Evolutionary conservation across 2,113 vertebrate species (phyloP).

Genomic region (Bujurquina vittata): DNA sequence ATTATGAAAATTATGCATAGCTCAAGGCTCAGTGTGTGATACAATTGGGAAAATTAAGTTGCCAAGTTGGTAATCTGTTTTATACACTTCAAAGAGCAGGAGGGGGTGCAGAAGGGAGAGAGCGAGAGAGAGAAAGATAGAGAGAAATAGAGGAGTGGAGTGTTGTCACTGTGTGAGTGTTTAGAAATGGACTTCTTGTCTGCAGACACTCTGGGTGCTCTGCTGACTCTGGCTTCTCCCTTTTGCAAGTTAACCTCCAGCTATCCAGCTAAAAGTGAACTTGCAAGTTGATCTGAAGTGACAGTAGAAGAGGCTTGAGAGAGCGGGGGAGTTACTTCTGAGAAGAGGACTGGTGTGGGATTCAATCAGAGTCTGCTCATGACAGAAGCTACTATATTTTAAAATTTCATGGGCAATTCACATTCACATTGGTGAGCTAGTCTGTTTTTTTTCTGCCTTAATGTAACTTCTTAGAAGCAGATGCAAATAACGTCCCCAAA

Average conservation of each 20-base stretch:
- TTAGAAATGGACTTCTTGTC: conserved; percentile 9
- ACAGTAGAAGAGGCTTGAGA: background rate
- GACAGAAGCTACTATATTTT: background rate
- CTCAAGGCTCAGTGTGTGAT: conserved; percentile 37
- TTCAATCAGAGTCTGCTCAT: background rate
- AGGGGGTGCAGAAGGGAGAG: background rate
- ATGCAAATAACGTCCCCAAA: background rate
- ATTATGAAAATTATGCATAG: conserved; percentile 24
- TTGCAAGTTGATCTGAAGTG: conserved; percentile 9
- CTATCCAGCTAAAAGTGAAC: conserved; percentile 15
- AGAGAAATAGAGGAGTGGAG: background rate
- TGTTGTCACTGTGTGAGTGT: background rate
- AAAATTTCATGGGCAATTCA: background rate
- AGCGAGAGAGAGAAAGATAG: background rate
- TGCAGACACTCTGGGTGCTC: background rate
- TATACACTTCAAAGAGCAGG: conserved; percentile 49
- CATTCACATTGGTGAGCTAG: background rate
- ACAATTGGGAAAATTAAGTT: conserved; percentile 40
- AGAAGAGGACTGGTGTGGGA: background rate
- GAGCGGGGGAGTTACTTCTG: background rate
- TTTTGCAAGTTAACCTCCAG: conserved; percentile 15
- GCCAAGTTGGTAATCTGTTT: conserved; percentile 46
- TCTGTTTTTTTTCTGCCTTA: background rate
- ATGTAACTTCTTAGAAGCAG: background rate
- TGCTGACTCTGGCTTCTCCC: conserved; percentile 8